phyloP scores from a whole-genome alignment of 2,797 vertebrate species.

The Naso thynnoides region DNA sequence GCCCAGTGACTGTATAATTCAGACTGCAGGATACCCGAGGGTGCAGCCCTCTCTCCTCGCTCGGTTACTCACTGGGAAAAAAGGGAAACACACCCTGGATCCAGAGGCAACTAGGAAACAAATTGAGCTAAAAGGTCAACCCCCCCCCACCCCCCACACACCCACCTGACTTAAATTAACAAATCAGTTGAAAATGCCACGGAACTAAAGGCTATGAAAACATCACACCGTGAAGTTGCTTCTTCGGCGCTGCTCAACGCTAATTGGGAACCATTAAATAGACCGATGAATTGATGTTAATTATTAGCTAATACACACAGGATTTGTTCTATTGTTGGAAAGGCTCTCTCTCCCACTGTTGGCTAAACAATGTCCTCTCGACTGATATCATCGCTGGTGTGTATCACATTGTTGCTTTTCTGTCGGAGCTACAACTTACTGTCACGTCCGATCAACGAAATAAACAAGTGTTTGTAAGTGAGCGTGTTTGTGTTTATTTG shows the following conservation, averaged over 20 bases:
- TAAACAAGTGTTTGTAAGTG: neutral
- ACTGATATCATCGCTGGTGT: constrained; percentile 3
- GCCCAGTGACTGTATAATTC: constrained; percentile 63
- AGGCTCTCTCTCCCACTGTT: constrained; percentile 1
- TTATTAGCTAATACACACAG: constrained; percentile 54
- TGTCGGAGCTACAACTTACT: neutral
- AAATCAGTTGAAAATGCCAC: constrained; percentile 74
- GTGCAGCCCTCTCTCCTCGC: constrained; percentile 57
- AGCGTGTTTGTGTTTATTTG: neutral
- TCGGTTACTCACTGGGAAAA: constrained; percentile 59
- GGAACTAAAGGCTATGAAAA: constrained; percentile 73
- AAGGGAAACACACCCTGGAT: constrained; percentile 57
- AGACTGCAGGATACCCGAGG: constrained; percentile 46
- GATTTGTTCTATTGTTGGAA: constrained; percentile 23
- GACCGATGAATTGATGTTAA: constrained; percentile 51
- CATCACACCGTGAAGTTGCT: constrained; percentile 65
- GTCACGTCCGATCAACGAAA: constrained; percentile 12
- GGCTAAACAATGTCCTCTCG: neutral
- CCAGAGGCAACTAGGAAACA: constrained; percentile 65
- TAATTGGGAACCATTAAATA: constrained; percentile 69
- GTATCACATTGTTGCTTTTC: neutral
- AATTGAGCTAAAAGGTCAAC: constrained; percentile 81
- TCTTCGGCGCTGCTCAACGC: constrained; percentile 29
- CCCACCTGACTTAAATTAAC: constrained; percentile 77
- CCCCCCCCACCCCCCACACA: constrained; percentile 14